phyloP scores from a whole-genome alignment of 2,797 vertebrate genomes.

The Gila robusta region DNA sequence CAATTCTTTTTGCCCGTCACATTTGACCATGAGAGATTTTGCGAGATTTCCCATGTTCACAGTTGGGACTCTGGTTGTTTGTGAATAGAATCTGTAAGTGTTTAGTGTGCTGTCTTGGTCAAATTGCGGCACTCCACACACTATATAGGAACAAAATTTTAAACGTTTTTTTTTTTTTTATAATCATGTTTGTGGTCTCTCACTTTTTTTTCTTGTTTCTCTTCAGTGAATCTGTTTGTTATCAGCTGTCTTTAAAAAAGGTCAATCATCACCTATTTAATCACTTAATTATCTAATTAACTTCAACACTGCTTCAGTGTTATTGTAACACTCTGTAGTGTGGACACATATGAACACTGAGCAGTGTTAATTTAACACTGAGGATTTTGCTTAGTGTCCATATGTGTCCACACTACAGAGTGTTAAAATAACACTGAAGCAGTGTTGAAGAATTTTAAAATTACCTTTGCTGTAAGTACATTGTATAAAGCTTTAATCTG shows the following conservation, averaged over 20 bases:
- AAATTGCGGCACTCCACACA: not conserved
- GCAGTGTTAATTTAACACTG: not conserved
- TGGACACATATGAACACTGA: not conserved
- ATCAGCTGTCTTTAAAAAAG: not conserved
- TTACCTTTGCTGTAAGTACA: not conserved
- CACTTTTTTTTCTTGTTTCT: not conserved
- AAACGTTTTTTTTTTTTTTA: not conserved
- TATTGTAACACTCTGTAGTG: not conserved
- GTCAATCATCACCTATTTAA: not conserved
- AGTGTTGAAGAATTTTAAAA: not conserved
- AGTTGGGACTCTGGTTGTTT: not conserved
- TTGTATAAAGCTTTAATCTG: conserved; percentile 27
- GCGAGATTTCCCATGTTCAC: not conserved
- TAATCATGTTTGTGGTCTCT: not conserved
- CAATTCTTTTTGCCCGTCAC: not conserved
- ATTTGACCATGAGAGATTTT: not conserved
- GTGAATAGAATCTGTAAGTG: not conserved
- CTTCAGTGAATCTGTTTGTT: not conserved
- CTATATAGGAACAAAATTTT: not conserved
- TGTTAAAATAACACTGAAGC: not conserved
- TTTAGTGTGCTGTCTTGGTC: not conserved
- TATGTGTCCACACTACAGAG: too few species aligned
- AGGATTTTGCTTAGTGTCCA: not conserved
- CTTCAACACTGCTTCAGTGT: not conserved
- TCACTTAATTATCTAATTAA: not conserved